Evolutionary conservation across 2,888 invertebrate genomes (phyloP), one percentile per base, ranked within the genome.

Genomic region (Caenorhabditis japonica): DNA sequence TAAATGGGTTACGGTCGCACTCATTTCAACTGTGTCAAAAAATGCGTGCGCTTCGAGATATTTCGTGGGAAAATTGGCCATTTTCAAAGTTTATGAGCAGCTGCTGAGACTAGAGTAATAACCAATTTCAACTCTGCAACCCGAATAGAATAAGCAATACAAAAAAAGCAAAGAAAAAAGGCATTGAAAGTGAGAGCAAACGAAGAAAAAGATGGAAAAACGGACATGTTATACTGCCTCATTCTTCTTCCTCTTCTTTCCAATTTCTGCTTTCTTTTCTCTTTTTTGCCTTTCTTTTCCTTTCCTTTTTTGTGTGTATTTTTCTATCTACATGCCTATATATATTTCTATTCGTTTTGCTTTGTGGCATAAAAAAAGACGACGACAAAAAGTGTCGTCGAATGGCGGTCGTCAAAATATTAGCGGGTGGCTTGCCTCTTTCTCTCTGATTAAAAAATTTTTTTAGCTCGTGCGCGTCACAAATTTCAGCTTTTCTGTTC

Each of bases 331-430:
- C 46, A 27, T 36, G 27, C 12, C 38, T 43, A 23, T 30, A 44
- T 43, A 56, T 56, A 44, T 43, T 55, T 33, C 34, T 21, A 27
- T 55, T 53, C n/a, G 47, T 34, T 27, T 44, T 23, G 13, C 34
- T 27, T 41, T 17, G n/a, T n/a, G 27, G 39, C 51, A 41, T 33
- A 34, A 21, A 44, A 13, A 43, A 43, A 61, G 39, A 41, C 15
- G 41, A 41, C 38, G 4, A 12, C 21, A 51, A 43, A 43, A 43
- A 33, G 52, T n/a, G n/a, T n/a, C n/a, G n/a, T n/a, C n/a, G n/a
- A n/a, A n/a, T n/a, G n/a, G 30, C 30, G 30, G 46, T 62, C 62
- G 62, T 53, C 62, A 62, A 62, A 62, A 62, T 53, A n/a, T n/a
- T n/a, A n/a, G n/a, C n/a, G n/a, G n/a, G n/a, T n/a, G n/a, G n/a